Evolutionary conservation across 2,888 invertebrate species (phyloP).

Genomic region (Spicauda simplicius): DNA sequence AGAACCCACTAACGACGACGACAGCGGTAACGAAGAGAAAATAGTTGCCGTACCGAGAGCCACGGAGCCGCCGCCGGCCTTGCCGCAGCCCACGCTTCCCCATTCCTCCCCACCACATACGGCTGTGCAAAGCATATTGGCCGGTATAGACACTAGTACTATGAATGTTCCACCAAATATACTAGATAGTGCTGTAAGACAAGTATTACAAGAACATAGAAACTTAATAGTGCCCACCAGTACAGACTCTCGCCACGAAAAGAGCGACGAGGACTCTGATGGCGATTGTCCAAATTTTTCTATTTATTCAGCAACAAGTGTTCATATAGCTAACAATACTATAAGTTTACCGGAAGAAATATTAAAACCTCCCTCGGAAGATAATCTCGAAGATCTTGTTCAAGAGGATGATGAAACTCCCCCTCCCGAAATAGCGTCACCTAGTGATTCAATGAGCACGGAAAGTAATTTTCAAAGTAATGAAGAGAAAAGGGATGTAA

Average conservation of each 20-base stretch:
- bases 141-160: slow-evolving; percentile 53
- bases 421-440: slow-evolving; percentile 40
- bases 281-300: slow-evolving; percentile 94
- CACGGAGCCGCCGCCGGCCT: slow-evolving; percentile 29
- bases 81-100: slow-evolving; percentile 27
- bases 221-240: slow-evolving; percentile 53
- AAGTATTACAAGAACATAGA: slow-evolving; percentile 69
- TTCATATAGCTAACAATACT: slow-evolving; percentile 87
- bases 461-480: slow-evolving; percentile 22
- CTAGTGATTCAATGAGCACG: slow-evolving; percentile 11
- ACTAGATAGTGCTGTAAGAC: slow-evolving; percentile 67
- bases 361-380: slow-evolving; percentile 37
- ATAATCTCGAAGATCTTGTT: slow-evolving; percentile 56
- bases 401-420: slow-evolving; percentile 58
- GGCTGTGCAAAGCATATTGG: slow-evolving; percentile 52
- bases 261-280: slow-evolving; percentile 80
- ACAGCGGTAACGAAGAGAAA: slow-evolving; percentile 57
- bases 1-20: slow-evolving; percentile 78
- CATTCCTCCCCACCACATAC: slow-evolving; percentile 40
- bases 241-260: slow-evolving; percentile 49
- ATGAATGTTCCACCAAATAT: slow-evolving; percentile 57
- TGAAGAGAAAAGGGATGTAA: slow-evolving; percentile 17
- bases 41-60: slow-evolving; percentile 23
- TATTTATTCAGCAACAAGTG: slow-evolving; percentile 92
- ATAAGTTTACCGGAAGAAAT: slow-evolving; percentile 44